Conservation (phyloP, 1,140 invertebrate species). For the Metopolophium dirhodum region DNA sequence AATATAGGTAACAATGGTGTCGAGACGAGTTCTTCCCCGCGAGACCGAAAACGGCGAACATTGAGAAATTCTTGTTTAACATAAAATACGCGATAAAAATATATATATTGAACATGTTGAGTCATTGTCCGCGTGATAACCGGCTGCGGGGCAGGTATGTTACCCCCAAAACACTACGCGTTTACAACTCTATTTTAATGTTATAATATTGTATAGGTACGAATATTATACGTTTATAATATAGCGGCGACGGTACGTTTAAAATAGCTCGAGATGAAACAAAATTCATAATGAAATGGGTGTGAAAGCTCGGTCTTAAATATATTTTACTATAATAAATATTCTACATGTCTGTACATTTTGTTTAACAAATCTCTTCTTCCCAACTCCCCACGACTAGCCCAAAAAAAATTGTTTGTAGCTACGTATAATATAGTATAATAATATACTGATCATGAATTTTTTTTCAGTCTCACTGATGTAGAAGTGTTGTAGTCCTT, state of each 20-base stretch:
- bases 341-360: neutral
- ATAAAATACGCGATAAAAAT: neutral
- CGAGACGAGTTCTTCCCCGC: neutral
- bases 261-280: neutral
- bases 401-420: no score
- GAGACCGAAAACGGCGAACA: neutral
- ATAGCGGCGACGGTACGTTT: fast-evolving
- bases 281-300: no score
- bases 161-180: neutral
- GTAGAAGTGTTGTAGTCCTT: neutral
- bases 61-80: neutral
- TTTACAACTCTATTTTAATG: no score
- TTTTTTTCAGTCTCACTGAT: neutral
- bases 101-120: neutral
- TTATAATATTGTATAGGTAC: neutral
- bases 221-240: neutral
- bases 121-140: neutral
- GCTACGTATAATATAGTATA: no score
- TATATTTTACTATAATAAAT: neutral
- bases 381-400: neutral
- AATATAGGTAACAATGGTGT: neutral
- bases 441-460: no score
- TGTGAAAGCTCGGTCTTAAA: neutral
- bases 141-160: neutral
- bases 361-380: neutral